A percentile compares a stretch with the other conserved stretches of the same genome.
Conservation (phyloP, 2,797 vertebrate species). For the Manis javanica region DNA sequence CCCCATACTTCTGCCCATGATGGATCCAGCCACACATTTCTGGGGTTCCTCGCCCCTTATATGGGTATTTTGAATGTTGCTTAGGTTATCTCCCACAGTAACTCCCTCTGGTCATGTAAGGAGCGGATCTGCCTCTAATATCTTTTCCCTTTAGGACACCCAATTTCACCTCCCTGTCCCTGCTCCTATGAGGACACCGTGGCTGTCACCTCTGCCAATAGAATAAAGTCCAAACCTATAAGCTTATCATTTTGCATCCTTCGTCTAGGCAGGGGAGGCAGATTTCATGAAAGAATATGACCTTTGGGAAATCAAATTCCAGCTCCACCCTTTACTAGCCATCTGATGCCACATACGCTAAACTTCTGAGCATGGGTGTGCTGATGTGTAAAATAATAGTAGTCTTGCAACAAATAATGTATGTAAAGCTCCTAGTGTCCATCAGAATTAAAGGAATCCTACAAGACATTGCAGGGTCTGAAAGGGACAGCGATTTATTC, state of each 20-base stretch:
- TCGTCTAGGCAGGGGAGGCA: not conserved
- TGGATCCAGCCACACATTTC: not conserved
- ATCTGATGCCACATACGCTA: not conserved
- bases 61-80: not conserved
- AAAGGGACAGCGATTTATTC: not conserved
- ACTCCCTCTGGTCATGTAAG: not conserved
- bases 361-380: not conserved
- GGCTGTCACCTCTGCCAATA: not conserved
- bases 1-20: not conserved
- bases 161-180: not conserved
- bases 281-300: not conserved
- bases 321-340: not conserved
- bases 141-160: not conserved
- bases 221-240: not conserved
- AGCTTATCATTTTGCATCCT: not conserved
- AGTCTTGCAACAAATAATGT: not conserved
- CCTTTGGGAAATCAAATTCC: not conserved
- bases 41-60: not conserved
- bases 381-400: not conserved
- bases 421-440: not conserved
- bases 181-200: not conserved
- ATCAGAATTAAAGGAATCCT: not conserved
- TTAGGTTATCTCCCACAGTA: not conserved
- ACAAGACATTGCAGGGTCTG: not conserved
- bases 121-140: not conserved